Base-by-base conservation (phyloP, 2,113 vertebrate species). In the Nipponia nippon region DNA sequence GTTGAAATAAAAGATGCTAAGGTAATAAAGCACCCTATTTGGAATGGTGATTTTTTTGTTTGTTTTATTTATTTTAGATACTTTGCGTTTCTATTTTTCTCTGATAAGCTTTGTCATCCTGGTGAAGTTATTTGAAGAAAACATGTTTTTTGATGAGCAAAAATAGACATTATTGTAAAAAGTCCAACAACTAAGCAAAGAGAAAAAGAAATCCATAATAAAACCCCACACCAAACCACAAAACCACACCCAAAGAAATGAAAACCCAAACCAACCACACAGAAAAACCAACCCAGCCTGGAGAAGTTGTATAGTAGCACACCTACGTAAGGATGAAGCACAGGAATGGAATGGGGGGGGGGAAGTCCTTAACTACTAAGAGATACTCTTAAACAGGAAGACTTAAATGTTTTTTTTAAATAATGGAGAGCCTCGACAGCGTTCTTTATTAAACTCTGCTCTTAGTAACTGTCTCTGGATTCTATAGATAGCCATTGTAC, bases 1-100 rank as follows among this genome's bases (percentile, higher is more conserved):
- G 95, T 99, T 97, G 98, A 99, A 95, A 98, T 99, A 87, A 98
- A 97, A 88, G 98, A 99, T 89, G 96, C 96, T 2, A 98, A 99
- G 98, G 99, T 99, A 97, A 98, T 88, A 79, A 80, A 69, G 8
- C n/a, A 75, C 38, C 78, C 10, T 18, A 2, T 40, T 49, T 59
- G 66, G 52, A 83, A 80, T 8, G 42, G 21, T 81, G 52, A 21
- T n/a, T 12, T 23, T 23, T 58, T 26, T 22, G 23, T 4, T 16
- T 38, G 11, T 34, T 30, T 25, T 61, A 11, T 50, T 71, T 59
- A 12, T 85, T 87, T 81, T 32, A 66, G 16, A 27, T 81, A 30
- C 30, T 65, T 66, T 87, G 50, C 1, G 1, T 17, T 87, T 66
- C 87, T 55, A 53, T 63, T 79, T 83, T 79, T 75, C 23, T 63